Conservation (phyloP, 1,140 invertebrate genomes). For the Zaprionus inermis region DNA sequence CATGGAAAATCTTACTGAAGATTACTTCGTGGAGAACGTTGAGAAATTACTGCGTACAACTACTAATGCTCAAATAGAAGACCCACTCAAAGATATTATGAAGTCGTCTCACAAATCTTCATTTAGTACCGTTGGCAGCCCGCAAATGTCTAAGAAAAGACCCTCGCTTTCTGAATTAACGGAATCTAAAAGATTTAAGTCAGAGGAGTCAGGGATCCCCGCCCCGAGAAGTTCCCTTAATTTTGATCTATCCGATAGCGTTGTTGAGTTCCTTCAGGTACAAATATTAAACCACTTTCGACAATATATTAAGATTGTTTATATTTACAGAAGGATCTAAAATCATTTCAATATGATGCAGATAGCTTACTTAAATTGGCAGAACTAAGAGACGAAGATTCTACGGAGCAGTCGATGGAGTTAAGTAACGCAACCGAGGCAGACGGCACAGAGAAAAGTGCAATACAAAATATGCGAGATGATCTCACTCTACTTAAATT, state of each 20-base stretch:
- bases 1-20: not conserved
- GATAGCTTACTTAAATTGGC: slow-evolving; percentile 36
- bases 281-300: not conserved
- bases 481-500: slow-evolving; percentile 28
- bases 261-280: slow-evolving; percentile 26
- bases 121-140: not conserved
- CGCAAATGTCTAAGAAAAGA: not conserved
- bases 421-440: not conserved
- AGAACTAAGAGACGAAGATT: slow-evolving; percentile 6
- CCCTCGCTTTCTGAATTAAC: not conserved
- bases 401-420: not conserved
- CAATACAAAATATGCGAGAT: not conserved
- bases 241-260: slow-evolving; percentile 33
- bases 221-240: not conserved
- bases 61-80: not conserved
- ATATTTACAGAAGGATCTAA: slow-evolving; percentile 16
- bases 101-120: not conserved
- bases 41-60: not conserved
- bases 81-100: not conserved
- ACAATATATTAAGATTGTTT: not conserved
- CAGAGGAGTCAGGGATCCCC: not conserved
- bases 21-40: not conserved
- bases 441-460: not conserved
- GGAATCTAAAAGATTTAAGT: slow-evolving; percentile 7
- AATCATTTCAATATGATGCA: not conserved